Conservation (phyloP, 2,888 invertebrate species). For the Bembecia ichneumoniformis region DNA sequence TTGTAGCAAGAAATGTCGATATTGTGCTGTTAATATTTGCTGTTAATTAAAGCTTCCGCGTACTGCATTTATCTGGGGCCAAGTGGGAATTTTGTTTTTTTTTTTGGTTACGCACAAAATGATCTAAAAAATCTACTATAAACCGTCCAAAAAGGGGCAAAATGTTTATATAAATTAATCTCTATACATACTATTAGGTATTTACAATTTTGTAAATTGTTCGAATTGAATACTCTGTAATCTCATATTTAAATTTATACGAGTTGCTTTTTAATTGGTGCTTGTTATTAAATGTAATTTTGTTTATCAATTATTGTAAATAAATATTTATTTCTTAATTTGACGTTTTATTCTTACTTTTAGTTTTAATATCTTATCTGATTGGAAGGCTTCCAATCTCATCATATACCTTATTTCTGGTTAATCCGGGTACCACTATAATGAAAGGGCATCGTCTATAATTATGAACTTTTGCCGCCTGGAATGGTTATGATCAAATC, state of each 20-base stretch:
- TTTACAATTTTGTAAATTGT: slow-evolving; percentile 4
- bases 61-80: slow-evolving; percentile 1
- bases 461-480: too few species aligned
- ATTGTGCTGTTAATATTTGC: too few species aligned
- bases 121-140: too few species aligned
- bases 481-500: too few species aligned
- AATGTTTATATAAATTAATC: background rate
- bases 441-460: too few species aligned
- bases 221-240: background rate
- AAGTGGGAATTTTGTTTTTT: too few species aligned
- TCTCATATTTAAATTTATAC: background rate
- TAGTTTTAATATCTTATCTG: slow-evolving; percentile 1
- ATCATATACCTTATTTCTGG: too few species aligned
- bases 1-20: too few species aligned
- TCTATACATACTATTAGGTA: slow-evolving; percentile 6
- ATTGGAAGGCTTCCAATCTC: too few species aligned
- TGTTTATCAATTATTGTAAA: background rate
- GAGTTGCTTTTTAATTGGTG: background rate
- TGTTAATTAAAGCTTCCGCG: background rate
- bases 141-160: background rate
- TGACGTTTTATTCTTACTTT: slow-evolving; percentile 2
- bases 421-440: too few species aligned
- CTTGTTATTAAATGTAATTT: background rate
- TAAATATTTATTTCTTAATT: background rate
- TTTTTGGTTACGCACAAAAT: too few species aligned